A percentile compares a stretch with the other conserved stretches of the same genome.
Conservation (phyloP, 2,113 vertebrate species). For the Nycticorax nycticorax region DNA sequence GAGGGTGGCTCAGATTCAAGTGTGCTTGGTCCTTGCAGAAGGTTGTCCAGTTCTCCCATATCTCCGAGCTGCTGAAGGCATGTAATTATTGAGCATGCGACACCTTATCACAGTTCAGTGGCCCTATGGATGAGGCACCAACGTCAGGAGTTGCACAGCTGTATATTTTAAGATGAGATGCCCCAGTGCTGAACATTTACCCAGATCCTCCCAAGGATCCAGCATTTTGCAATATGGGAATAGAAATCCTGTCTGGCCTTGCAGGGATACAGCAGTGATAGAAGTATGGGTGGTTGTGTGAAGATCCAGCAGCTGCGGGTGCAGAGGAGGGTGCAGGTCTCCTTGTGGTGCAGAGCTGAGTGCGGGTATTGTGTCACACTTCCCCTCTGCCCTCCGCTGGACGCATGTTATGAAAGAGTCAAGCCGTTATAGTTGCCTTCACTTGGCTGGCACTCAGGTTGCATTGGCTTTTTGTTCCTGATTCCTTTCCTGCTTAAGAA, state of each 20-base stretch:
- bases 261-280: background rate
- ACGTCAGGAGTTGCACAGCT: background rate
- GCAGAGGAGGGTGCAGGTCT: background rate
- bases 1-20: background rate
- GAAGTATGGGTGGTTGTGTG: background rate
- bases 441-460: background rate
- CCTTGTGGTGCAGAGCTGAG: background rate
- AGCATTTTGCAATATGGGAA: background rate
- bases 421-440: background rate
- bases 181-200: background rate
- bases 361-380: background rate
- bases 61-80: background rate
- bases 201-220: background rate
- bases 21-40: background rate
- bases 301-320: background rate
- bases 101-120: no score
- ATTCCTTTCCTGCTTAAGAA: background rate
- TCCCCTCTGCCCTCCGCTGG: background rate
- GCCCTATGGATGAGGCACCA: background rate
- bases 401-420: background rate
- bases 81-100: background rate
- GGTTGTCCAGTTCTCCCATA: background rate
- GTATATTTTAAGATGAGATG: background rate
- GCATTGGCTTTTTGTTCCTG: background rate
- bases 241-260: background rate